Base-by-base conservation (phyloP, 2,113 vertebrate genomes). In the Eulemur rufifrons region DNA sequence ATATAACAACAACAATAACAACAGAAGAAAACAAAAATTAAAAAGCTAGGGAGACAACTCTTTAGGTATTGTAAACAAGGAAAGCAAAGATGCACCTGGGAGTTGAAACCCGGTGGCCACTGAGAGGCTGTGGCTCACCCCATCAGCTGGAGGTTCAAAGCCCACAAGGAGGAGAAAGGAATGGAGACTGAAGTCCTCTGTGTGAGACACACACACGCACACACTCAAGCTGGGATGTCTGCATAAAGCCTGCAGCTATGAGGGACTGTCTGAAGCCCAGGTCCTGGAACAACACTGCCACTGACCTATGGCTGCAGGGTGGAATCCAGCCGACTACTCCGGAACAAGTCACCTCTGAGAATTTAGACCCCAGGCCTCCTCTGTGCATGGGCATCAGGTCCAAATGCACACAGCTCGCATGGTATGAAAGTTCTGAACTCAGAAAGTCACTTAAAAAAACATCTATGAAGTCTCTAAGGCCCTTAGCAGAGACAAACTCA, bases 171-270 rank as follows among this genome's bases (percentile, higher is more conserved):
- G 50, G 11, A 68, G 12, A 32, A 6, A 78, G 25, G 54, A 63
- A 11, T 12, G 42, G n/a, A 29, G 10, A 34, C 11, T 37, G 14
- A n/a, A 10, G 52, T 25, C 39, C 27, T 12, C 64, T 45, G 42
- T 34, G 9, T 68, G 52, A 6, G 52, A 17, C 1, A 17, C 1
- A 5, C 52, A 5, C 2, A 6, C 17, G 1, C 4, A 13, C 6
- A 7, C 21, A 29, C 54, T 42, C 0, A 1, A 52, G 25, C 9
- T 52, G 12, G 9, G 23, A 15, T 17, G 20, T 47, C 7, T 92
- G 42, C 77, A 91, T 25, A 25, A 69, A 82, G 64, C 34, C 59
- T 4, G 7, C 20, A 42, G 84, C 29, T 54, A 45, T 14, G 8
- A 42, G 13, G 3, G 45, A 45, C 6, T 17, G 3, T 34, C 50